phyloP scores from a whole-genome alignment of 2,797 vertebrate genomes.

The Pelochelys cantorii region DNA sequence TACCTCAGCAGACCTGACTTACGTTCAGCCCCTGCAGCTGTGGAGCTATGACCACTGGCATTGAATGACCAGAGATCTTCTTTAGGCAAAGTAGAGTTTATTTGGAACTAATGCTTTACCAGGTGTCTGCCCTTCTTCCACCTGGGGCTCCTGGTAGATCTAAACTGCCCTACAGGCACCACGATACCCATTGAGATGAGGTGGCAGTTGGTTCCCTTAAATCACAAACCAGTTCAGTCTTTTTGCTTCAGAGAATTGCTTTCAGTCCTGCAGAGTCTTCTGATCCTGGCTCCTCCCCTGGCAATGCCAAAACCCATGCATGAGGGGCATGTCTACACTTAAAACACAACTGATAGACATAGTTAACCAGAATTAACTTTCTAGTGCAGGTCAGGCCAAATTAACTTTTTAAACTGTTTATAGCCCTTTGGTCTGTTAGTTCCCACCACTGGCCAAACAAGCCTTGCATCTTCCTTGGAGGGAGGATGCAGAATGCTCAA shows the following conservation, averaged over 20 bases:
- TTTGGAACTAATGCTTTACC: neutral
- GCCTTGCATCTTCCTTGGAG: neutral
- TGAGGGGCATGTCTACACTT: too few species aligned
- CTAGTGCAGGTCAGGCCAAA: too few species aligned
- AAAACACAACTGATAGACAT: too few species aligned
- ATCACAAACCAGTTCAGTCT: neutral
- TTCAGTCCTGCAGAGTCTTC: too few species aligned
- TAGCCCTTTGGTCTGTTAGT: neutral
- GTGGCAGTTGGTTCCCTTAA: neutral
- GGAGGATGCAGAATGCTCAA: neutral
- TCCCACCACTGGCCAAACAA: neutral
- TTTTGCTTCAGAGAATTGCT: neutral
- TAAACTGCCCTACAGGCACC: neutral
- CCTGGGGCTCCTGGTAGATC: neutral
- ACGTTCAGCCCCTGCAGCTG: neutral
- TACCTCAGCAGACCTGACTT: neutral
- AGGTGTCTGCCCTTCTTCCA: neutral
- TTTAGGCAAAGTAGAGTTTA: neutral
- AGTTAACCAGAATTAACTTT: too few species aligned
- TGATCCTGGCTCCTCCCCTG: too few species aligned
- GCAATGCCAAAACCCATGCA: too few species aligned
- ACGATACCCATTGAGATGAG: neutral
- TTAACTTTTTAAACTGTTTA: too few species aligned
- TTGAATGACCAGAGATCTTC: neutral
- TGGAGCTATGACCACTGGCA: neutral